Conservation (phyloP, 2,113 vertebrate genomes). For the Etheostoma spectabile region DNA sequence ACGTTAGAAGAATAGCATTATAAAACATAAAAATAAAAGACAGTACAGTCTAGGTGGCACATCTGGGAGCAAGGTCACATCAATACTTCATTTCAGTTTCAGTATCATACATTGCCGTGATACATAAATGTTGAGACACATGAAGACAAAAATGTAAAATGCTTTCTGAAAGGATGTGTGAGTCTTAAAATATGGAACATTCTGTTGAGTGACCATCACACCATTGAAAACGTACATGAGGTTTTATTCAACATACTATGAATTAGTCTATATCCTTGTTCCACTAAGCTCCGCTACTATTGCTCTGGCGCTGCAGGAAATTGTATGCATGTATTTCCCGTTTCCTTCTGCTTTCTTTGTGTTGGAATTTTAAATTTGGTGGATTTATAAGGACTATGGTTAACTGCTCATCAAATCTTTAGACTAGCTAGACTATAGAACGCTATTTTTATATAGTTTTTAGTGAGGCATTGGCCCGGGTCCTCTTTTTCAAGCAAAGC, state of each 20-base stretch:
- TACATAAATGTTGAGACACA: neutral
- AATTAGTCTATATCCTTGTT: neutral
- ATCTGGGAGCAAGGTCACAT: conserved; percentile 13
- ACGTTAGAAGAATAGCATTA: neutral
- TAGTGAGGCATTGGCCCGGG: too few relatives aligned
- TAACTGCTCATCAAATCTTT: too few relatives aligned
- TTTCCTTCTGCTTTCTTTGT: too few relatives aligned
- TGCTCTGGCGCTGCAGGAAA: too few relatives aligned
- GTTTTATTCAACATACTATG: neutral
- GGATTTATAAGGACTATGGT: too few relatives aligned
- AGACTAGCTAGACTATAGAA: too few relatives aligned
- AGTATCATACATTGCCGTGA: neutral
- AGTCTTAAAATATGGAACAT: neutral
- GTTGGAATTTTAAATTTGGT: too few relatives aligned
- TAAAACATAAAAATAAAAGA: neutral
- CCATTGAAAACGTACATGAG: neutral
- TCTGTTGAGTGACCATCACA: neutral
- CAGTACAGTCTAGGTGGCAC: neutral
- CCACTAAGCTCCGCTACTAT: too few relatives aligned
- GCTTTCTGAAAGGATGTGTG: neutral
- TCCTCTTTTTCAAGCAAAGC: too few relatives aligned
- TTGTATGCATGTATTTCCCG: too few relatives aligned
- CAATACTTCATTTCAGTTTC: conserved; percentile 10
- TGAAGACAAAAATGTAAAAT: neutral
- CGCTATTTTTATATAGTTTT: too few relatives aligned